A percentile compares a stretch with the other conserved stretches of the same genome.
Conservation (phyloP, 2,888 invertebrate genomes). For the Choreutis nemorana region DNA sequence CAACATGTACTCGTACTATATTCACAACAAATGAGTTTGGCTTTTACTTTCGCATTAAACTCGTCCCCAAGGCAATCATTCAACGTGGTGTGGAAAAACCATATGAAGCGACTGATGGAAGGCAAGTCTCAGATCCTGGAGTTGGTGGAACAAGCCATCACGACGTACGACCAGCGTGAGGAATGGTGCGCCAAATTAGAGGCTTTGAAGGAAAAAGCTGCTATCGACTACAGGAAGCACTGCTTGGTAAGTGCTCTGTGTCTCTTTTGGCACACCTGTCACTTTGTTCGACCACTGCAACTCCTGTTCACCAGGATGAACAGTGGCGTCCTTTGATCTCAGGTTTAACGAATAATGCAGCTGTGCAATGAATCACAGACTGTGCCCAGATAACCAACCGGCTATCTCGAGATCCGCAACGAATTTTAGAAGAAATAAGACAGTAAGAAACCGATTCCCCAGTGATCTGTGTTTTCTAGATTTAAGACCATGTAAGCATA, state of each 20-base stretch:
- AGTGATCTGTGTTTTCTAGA: too few species aligned
- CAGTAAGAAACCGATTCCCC: too few species aligned
- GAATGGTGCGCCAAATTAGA: conserved; percentile 82
- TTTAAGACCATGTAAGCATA: too few species aligned
- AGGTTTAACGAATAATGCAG: too few species aligned
- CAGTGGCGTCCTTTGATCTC: too few species aligned
- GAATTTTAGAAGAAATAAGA: too few species aligned
- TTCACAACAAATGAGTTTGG: too few species aligned
- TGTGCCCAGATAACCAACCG: background rate
- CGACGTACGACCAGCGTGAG: conserved; percentile 88
- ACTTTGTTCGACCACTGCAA: too few species aligned
- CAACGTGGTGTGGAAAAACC: conserved; percentile 81
- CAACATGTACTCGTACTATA: too few species aligned
- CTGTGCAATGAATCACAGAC: background rate
- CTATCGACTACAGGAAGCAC: conserved; percentile 52
- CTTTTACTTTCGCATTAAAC: conserved; percentile 2
- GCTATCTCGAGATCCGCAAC: too few species aligned
- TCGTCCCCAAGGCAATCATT: conserved; percentile 71
- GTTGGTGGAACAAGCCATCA: conserved; percentile 86
- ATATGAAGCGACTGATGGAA: conserved; percentile 76
- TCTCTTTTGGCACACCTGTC: too few species aligned
- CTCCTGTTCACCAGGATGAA: too few species aligned
- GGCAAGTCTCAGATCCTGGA: conserved; percentile 86
- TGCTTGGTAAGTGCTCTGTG: conserved; percentile 52
- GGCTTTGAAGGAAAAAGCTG: conserved; percentile 77